Evolutionary conservation across 1,140 invertebrate genomes (phyloP).

Genomic region (Drosophila virilis): DNA sequence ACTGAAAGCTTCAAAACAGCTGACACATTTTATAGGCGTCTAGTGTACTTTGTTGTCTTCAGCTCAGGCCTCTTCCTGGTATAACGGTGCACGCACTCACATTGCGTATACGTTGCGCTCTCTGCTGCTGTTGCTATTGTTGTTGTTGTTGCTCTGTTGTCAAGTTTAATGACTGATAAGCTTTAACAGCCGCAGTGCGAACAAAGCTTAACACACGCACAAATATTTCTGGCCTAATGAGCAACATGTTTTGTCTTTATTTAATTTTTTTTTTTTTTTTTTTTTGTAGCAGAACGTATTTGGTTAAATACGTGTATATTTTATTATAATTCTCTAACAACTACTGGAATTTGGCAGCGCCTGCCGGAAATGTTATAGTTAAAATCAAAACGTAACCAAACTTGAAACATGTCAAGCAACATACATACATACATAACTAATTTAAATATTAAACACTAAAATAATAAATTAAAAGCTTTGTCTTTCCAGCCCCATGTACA

Average conservation of each 20-base stretch:
- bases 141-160: slow-evolving; percentile 38
- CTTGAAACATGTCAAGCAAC: slow-evolving; percentile 47
- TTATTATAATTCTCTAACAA: slow-evolving; percentile 8
- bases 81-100: slow-evolving; percentile 37
- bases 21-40: slow-evolving; percentile 65
- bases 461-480: too few species aligned
- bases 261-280: neutral
- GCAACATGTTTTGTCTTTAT: neutral
- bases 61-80: slow-evolving; percentile 35
- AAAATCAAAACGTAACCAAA: slow-evolving; percentile 33
- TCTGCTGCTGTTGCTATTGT: slow-evolving; percentile 22
- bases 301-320: slow-evolving; percentile 6
- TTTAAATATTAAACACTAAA: neutral
- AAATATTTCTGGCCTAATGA: slow-evolving; percentile 17
- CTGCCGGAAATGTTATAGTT: slow-evolving; percentile 45
- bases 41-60: slow-evolving; percentile 18
- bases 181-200: slow-evolving; percentile 40
- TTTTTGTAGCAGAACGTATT: neutral
- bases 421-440: slow-evolving; percentile 22
- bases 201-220: slow-evolving; percentile 28
- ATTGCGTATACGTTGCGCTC: slow-evolving; percentile 47
- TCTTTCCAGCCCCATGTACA: neutral
- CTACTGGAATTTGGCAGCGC: slow-evolving; percentile 14
- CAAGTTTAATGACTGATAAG: slow-evolving; percentile 80
- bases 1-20: slow-evolving; percentile 51